Evolutionary conservation across 2,113 vertebrate genomes (phyloP), one percentile per base, ranked within the genome.

Genomic region (Fulica atra): DNA sequence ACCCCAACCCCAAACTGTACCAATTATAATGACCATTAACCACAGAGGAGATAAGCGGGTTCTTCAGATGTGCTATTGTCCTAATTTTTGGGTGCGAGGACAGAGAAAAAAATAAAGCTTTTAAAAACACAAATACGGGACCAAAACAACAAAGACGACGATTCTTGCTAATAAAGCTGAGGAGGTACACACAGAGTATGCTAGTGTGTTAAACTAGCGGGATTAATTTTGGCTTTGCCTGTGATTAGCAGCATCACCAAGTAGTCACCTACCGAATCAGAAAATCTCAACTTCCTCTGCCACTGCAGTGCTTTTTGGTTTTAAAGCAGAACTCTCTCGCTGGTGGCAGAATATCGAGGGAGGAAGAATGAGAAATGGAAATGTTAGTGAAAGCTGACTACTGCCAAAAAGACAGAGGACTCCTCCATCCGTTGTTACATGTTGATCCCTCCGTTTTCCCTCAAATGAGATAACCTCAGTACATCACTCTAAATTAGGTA

Each of bases 271-370:
- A 72, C 24, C 38, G 36, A 74, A 91, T 65, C 65, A 53, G 72
- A 93, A 93, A 92, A 76, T 16, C 69, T 77, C 70, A 92, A 71
- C 40, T 82, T 84, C 69, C 73, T 46, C 66, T 91, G 85, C 48
- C 54, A 89, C 73, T 59, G 60, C 18, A 29, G 38, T 72, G 59
- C 23, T 70, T 88, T 76, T 44, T 86, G 23, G 21, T 93, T 91
- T 60, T 81, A 92, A 86, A 83, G 77, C 29, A 81, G 51, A 83
- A 25, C 20, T 73, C 36, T 54, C 16, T 94, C 40, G 38, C 46
- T 92, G 53, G 17, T 72, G 64, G 72, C 76, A 94, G 51, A 92
- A 23, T 73, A 71, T 81, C 56, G 31, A 25, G 6, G n/a, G 66
- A 84, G 28, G 36, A 91, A 79, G 36, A 82, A 81, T 19, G 19